Base-by-base conservation (phyloP, 2,888 invertebrate genomes). In the Acronicta leporina region DNA sequence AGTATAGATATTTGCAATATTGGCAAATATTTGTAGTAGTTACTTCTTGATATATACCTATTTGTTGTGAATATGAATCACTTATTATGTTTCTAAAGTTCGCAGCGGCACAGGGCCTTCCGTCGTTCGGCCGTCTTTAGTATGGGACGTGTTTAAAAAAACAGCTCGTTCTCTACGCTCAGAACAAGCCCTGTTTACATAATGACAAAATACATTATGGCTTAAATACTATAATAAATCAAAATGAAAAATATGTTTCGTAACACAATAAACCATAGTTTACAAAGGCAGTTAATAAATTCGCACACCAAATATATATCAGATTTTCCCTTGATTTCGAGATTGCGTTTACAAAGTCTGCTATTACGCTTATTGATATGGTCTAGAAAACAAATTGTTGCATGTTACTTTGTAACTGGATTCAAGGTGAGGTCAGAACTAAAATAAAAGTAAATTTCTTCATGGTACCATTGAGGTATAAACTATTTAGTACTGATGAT, bases 361-460 rank as follows among this genome's bases (percentile, higher is more conserved):
- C 25, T 50, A 47, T 69, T 41, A 64, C 16, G 20, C 50, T 64
- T 64, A 68, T 59, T 69, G 45, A 50, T 55, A 65, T 43, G 20
- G 65, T 65, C 71, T 49, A 70, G 55, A 65, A 48, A 52, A 49
- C 49, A 65, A 70, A 66, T 70, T 44, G 45, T 20, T 52, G 15
- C 48, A 50, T 41, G 60, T 11, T 59, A 48, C 8, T 10, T 7
- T 16, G 53, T 58, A 35, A 55, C 51, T 56, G 25, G 33, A 49
- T 33, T 42, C 42, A 61, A 59, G 64, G 58, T 49, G 47, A 45
- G 14, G 40, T 35, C 27, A 43, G 20, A 14, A 49, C 44, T 40
- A 54, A 40, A 55, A 62, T 59, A 49, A 68, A 53, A 57, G 49
- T 62, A 71, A 62, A 55, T 33, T 48, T 48, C 40, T 52, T 50